Evolutionary conservation across 1,140 invertebrate genomes (phyloP), one percentile per base, ranked within the genome.

Genomic region (Scaptomyza montana): DNA sequence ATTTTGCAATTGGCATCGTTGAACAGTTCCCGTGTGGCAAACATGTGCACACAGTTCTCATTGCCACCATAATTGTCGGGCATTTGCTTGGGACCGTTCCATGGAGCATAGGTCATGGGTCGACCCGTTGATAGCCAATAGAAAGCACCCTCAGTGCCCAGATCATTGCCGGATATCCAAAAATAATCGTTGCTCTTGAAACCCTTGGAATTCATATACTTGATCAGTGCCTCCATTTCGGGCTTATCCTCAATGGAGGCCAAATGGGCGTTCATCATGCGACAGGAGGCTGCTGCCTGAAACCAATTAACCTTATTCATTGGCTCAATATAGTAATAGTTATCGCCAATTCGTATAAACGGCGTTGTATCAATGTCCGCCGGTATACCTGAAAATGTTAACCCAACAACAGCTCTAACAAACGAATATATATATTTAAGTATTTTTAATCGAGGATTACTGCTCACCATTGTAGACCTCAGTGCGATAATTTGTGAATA

Each of bases 31-130:
- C 81, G 74, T 7, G 82, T 78, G 41, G 74, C 74, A 46, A 86
- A 86, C 81, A 90, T 77, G 12, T 90, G 89, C 1, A 90, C 80
- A 10, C 89, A 90, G 33, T 90, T 80, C 64, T 90, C 89, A 45
- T 85, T 89, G 43, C 89, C 78, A 0, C 84, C 89, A 7, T 80
- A 90, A 12, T 90, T 90, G 28, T 90, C 84, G 3, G 89, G 89
- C 81, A 86, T 87, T 36, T 82, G 78, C 8, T 90, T 84, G 25
- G 77, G 69, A 0, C 69, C 67, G 2, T 74, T 81, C 89, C 89
- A 90, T 10, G 74, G 80, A 5, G 80, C 70, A 60, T 77, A 90
- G 62, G 75, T 77, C 63, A 90, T 79, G 13, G 74, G 89, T 0
- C 76, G 63, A 0, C 89, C 89, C 0, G 68, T 90, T 1, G 84